Percentiles rank a stretch among this genome's conserved stretches.
Conservation (phyloP, 2,113 vertebrate genomes). For the Oreochromis niloticus region DNA sequence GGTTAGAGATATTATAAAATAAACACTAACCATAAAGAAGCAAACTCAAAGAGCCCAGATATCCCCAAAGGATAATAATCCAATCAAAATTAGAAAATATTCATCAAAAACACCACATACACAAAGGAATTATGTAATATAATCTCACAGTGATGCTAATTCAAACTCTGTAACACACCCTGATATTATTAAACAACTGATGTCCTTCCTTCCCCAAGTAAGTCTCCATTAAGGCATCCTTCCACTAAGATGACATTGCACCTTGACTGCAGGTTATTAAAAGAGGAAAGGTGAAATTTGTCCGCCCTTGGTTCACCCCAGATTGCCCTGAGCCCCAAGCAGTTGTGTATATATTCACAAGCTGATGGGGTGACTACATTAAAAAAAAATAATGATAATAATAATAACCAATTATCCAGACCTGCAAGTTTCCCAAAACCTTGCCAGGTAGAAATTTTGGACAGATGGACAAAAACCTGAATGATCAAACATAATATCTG, state of each 20-base stretch:
- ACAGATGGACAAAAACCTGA: background rate
- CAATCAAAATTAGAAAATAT: background rate
- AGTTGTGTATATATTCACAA: background rate
- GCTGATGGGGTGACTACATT: background rate
- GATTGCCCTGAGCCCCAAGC: background rate
- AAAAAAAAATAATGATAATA: fast-evolving
- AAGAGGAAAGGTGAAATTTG: background rate
- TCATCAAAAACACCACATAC: background rate
- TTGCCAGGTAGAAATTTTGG: background rate
- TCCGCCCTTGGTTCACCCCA: background rate
- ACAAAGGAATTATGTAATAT: background rate
- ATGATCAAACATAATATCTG: background rate
- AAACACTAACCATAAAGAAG: background rate
- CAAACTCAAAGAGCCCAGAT: background rate
- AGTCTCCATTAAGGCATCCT: background rate
- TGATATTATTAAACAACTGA: background rate
- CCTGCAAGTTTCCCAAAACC: background rate
- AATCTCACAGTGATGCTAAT: background rate
- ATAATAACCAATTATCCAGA: background rate
- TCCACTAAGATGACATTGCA: background rate
- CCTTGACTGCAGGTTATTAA: background rate
- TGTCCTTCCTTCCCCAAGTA: background rate
- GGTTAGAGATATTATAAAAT: background rate
- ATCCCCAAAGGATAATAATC: background rate
- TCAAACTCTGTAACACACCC: background rate